phyloP scores from a whole-genome alignment of 2,888 invertebrate genomes.

The Aelia acuminata region DNA sequence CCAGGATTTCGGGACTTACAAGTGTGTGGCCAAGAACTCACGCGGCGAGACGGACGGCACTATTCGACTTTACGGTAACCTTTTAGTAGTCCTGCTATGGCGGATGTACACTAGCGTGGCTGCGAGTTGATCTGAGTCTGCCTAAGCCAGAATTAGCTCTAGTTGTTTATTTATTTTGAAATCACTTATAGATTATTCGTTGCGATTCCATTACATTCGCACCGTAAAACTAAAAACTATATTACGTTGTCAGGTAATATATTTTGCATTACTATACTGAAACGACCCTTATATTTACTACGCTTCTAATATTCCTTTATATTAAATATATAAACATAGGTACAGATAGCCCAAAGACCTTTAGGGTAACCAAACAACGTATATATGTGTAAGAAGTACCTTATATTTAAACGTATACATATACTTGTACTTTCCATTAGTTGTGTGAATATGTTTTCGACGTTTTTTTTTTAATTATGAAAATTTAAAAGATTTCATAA shows the following conservation, averaged over 20 bases:
- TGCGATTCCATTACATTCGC: not conserved
- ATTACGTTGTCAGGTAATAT: not conserved
- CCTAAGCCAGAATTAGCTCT: not conserved
- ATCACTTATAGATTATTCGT: constrained; percentile 8
- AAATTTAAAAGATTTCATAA: too few relatives aligned
- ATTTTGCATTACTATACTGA: not conserved
- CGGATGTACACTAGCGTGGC: constrained; percentile 15
- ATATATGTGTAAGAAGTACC: too few relatives aligned
- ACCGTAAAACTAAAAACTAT: not conserved
- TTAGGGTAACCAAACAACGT: too few relatives aligned
- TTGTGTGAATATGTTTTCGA: too few relatives aligned
- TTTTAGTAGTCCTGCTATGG: not conserved
- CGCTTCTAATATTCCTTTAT: too few relatives aligned
- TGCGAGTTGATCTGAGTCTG: not conserved
- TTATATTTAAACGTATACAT: too few relatives aligned
- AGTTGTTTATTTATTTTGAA: too few relatives aligned
- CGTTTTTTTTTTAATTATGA: too few relatives aligned
- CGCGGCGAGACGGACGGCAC: constrained; percentile 92
- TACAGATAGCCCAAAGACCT: too few relatives aligned
- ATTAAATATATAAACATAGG: too few relatives aligned
- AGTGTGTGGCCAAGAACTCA: constrained; percentile 91
- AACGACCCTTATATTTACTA: not conserved
- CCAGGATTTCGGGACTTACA: constrained; percentile 89
- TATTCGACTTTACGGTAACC: constrained; percentile 87
- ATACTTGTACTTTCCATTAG: too few relatives aligned